Percentiles rank a stretch among this genome's conserved stretches.
phyloP scores from a whole-genome alignment of 2,113 vertebrate genomes.

The Sylvicapra grimmia region DNA sequence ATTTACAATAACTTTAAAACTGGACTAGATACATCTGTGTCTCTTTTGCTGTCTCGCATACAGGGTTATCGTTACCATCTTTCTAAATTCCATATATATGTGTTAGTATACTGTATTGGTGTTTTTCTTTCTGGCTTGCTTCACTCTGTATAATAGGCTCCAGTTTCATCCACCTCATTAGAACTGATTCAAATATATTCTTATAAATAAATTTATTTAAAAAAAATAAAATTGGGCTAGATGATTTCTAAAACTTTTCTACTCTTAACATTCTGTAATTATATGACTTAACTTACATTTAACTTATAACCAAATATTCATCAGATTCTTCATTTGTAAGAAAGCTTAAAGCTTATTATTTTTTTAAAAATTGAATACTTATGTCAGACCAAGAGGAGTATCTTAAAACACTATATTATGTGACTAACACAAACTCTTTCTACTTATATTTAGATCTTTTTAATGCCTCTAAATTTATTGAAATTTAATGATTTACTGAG shows the following conservation, averaged over 20 bases:
- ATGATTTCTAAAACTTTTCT: slow-evolving; percentile 6
- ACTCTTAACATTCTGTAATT: neutral
- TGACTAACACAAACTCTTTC: neutral
- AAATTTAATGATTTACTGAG: neutral
- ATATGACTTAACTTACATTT: slow-evolving; percentile 1
- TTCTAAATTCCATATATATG: too few species aligned
- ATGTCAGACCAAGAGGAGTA: neutral
- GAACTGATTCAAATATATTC: too few species aligned
- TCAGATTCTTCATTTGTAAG: neutral
- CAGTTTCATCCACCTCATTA: too few species aligned
- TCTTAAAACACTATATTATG: neutral
- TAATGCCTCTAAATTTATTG: neutral
- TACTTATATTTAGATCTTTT: neutral
- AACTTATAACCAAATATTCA: slow-evolving; percentile 4
- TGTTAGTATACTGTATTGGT: too few species aligned
- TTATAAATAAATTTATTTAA: too few species aligned
- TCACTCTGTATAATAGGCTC: too few species aligned
- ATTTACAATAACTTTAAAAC: slow-evolving; percentile 9
- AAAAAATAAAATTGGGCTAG: neutral
- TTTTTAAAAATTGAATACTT: neutral
- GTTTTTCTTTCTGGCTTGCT: too few species aligned
- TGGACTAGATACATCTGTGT: neutral
- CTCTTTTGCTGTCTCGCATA: too few species aligned
- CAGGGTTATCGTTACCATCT: too few species aligned
- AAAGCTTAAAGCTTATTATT: neutral